phyloP scores from a whole-genome alignment of 2,113 vertebrate genomes.

The Festucalex cinctus region DNA sequence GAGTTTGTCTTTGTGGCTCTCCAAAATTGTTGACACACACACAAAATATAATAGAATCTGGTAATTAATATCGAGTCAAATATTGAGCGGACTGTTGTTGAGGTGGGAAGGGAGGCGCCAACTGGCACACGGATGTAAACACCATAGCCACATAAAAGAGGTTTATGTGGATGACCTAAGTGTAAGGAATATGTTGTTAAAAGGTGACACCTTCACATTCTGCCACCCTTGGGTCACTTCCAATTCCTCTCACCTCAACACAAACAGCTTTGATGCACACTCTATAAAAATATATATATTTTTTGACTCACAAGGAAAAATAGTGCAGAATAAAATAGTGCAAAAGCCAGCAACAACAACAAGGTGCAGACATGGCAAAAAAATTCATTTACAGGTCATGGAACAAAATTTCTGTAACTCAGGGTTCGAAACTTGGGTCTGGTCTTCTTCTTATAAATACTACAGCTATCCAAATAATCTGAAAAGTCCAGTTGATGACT shows the following conservation, averaged over 20 bases:
- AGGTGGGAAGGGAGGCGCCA: constrained; percentile 7
- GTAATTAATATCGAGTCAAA: constrained; percentile 65
- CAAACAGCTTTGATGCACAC: constrained; percentile 68
- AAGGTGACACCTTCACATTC: constrained; percentile 42
- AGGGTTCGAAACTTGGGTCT: too few species aligned
- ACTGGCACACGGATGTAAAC: background rate
- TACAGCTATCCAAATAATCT: too few species aligned
- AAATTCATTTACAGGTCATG: too few species aligned
- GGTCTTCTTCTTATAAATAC: too few species aligned
- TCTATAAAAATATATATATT: background rate
- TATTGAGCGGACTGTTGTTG: constrained; percentile 36
- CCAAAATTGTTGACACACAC: constrained; percentile 47
- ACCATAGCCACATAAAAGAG: constrained; percentile 2
- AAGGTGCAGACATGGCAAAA: background rate
- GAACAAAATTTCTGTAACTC: too few species aligned
- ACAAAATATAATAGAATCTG: constrained; percentile 45
- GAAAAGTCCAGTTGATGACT: too few species aligned
- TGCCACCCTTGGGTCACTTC: constrained; percentile 35
- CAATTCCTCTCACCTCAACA: constrained; percentile 54
- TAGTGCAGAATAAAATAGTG: background rate
- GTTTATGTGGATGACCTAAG: constrained; percentile 24
- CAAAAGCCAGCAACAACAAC: background rate
- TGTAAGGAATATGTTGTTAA: constrained; percentile 49
- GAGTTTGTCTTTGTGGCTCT: constrained; percentile 48
- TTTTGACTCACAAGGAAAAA: background rate